Percentiles rank a stretch among this genome's conserved stretches.
Evolutionary conservation across 1,140 invertebrate genomes (phyloP).

Genomic region (Zaprionus gabonicus): DNA sequence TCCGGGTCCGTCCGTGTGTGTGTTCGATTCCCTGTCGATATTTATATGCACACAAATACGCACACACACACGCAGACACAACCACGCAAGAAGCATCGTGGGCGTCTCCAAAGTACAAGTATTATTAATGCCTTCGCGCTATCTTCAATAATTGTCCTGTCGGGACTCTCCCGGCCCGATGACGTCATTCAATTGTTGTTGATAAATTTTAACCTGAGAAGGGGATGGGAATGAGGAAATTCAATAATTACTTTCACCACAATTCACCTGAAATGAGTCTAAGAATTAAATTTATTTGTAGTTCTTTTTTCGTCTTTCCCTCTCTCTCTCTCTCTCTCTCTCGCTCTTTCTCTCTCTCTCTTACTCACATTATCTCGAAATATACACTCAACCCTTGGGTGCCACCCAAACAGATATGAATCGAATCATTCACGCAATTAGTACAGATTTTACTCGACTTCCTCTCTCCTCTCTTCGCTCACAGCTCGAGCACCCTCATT

Average conservation of each 20-base stretch:
- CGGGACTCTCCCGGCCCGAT: background rate
- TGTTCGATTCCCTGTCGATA: background rate
- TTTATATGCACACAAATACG: background rate
- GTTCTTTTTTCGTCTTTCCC: background rate
- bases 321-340: too few relatives aligned
- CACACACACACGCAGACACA: background rate
- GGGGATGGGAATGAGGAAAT: background rate
- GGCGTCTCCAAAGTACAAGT: background rate
- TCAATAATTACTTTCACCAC: background rate
- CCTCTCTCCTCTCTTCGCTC: too few relatives aligned
- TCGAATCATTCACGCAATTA: background rate
- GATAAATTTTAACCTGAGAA: background rate
- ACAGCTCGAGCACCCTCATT: background rate
- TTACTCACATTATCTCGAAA: too few relatives aligned
- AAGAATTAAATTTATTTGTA: background rate
- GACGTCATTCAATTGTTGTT: background rate
- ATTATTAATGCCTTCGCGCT: conserved; percentile 9
- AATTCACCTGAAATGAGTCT: background rate
- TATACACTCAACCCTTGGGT: background rate
- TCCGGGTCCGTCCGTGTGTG: background rate
- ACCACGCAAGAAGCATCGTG: background rate
- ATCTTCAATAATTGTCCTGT: conserved; percentile 4
- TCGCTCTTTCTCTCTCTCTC: too few relatives aligned
- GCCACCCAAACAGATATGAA: conserved; percentile 4
- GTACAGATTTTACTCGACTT: background rate